Conservation (phyloP, 2,113 vertebrate species). For the Orientallactaga bullata region DNA sequence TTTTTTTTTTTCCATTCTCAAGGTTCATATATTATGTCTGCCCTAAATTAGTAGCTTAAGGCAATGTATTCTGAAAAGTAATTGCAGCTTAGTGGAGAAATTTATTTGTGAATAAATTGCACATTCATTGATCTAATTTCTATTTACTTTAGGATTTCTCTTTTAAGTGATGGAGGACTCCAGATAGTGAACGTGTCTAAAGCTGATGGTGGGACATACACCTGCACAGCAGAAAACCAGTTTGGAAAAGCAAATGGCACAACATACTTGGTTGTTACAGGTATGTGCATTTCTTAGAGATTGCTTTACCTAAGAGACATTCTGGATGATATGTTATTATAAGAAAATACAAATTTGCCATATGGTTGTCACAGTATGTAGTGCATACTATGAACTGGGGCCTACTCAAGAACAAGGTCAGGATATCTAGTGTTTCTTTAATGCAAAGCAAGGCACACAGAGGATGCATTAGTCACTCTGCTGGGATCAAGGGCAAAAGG, state of each 20-base stretch:
- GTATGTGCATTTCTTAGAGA: constrained; percentile 80
- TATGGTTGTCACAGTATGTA: background rate
- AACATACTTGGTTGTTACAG: constrained; percentile 92
- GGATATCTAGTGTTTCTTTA: background rate
- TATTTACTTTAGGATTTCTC: constrained; percentile 85
- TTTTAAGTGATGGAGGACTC: constrained; percentile 92
- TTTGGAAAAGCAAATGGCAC: constrained; percentile 94
- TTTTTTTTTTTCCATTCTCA: background rate
- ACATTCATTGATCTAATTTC: background rate
- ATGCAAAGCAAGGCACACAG: accelerated
- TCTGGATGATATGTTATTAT: background rate
- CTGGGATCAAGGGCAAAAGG: background rate
- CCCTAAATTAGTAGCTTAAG: background rate
- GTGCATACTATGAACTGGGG: background rate
- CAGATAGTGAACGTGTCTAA: constrained; percentile 93
- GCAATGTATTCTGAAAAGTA: background rate
- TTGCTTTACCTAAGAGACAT: background rate
- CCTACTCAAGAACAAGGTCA: background rate
- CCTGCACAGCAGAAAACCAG: constrained; percentile 93
- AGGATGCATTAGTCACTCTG: too few relatives aligned
- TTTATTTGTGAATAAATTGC: background rate
- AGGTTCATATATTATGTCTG: background rate
- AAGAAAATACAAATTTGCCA: background rate
- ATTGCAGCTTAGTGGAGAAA: background rate
- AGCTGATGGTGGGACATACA: constrained; percentile 92